Conservation (phyloP, 2,113 vertebrate species). For the Psilopsiagon aurifrons region DNA sequence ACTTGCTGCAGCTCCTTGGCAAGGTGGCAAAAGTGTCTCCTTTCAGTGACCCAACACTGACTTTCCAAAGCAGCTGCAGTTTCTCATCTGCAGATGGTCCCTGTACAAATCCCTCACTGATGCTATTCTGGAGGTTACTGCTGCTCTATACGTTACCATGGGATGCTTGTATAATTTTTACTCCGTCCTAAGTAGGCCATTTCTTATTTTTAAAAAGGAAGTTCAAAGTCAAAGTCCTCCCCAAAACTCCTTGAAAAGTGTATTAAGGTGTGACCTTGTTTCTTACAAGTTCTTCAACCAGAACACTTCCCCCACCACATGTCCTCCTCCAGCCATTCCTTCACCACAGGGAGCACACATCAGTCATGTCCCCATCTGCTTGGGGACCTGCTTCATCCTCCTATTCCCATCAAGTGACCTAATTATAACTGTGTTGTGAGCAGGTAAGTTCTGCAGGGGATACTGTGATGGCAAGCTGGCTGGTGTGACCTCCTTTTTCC, state of each 20-base stretch:
- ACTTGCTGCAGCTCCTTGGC: not conserved
- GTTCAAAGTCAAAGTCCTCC: constrained; percentile 37
- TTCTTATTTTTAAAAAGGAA: constrained; percentile 50
- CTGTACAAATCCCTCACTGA: constrained; percentile 4
- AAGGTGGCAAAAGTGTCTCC: not conserved
- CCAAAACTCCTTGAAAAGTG: constrained; percentile 29
- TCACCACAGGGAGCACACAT: not conserved
- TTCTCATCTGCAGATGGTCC: not conserved
- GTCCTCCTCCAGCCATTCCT: not conserved
- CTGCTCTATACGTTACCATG: constrained; percentile 14
- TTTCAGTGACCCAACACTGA: not conserved
- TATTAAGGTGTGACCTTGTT: constrained; percentile 18
- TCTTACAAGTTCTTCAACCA: not conserved
- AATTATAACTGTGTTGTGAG: not conserved
- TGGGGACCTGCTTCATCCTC: not conserved
- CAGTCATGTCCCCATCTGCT: accelerated
- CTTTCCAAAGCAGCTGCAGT: not conserved
- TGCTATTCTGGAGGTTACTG: constrained; percentile 27
- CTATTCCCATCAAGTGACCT: not conserved
- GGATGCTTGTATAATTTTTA: constrained; percentile 1
- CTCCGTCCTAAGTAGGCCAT: constrained; percentile 39
- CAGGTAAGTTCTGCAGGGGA: not conserved
- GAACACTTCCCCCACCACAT: not conserved
- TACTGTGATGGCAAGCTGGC: not conserved
- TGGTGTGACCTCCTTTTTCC: not conserved